Percentiles rank a stretch among this genome's conserved stretches.
phyloP scores from a whole-genome alignment of 2,888 invertebrate genomes.

The Plebejus argus region DNA sequence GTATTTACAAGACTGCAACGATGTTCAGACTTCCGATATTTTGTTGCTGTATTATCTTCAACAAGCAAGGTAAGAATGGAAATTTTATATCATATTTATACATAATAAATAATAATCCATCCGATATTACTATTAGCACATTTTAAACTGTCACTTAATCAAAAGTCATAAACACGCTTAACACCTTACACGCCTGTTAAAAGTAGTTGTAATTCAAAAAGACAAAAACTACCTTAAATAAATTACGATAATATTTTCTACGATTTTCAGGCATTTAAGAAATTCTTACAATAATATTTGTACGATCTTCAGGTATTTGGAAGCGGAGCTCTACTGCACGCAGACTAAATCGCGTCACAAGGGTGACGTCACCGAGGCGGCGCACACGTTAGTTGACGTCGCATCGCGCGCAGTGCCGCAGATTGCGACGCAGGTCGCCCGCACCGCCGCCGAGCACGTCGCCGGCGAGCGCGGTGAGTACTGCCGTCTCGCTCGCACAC shows the following conservation, averaged over 20 bases:
- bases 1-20: slow-evolving; percentile 81
- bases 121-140: too few relatives aligned
- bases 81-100: background rate
- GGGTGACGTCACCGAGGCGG: slow-evolving; percentile 55
- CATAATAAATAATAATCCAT: background rate
- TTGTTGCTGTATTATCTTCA: slow-evolving; percentile 86
- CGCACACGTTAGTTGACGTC: slow-evolving; percentile 78
- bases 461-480: slow-evolving; percentile 55
- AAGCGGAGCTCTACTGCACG: slow-evolving; percentile 78
- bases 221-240: too few relatives aligned
- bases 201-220: too few relatives aligned
- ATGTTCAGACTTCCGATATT: slow-evolving; percentile 82
- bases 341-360: slow-evolving; percentile 54
- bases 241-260: background rate
- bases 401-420: slow-evolving; percentile 72
- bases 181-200: too few relatives aligned
- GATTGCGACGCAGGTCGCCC: slow-evolving; percentile 69
- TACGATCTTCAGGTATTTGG: slow-evolving; percentile 65
- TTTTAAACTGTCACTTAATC: background rate
- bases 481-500: background rate
- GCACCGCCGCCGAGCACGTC: slow-evolving; percentile 50
- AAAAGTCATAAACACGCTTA: too few relatives aligned
- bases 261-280: slow-evolving; percentile 56
- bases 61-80: slow-evolving; percentile 66
- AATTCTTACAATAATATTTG: background rate